Evolutionary conservation across 2,113 vertebrate species (phyloP), one percentile per base, ranked within the genome.

Genomic region (Carettochelys insculpta): DNA sequence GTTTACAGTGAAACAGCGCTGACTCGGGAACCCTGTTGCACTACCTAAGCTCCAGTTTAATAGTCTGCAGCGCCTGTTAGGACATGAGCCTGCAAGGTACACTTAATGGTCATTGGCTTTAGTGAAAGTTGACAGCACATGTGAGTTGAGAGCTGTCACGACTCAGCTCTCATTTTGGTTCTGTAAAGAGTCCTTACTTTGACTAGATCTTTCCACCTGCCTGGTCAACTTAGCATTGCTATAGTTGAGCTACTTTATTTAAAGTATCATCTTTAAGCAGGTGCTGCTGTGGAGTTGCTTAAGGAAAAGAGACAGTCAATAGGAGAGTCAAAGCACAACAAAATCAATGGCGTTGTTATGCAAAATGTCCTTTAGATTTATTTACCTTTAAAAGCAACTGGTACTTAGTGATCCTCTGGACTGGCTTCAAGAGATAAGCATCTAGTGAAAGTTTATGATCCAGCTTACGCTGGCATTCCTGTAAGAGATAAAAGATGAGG

Each of bases 371-470:
- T 43, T 47, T 52, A 25, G 3, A 19, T 12, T 38, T 43, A 45
- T 11, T 90, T 95, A 98, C 99, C 97, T 99, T 99, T 45, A 99
- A 97, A 95, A 99, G 98, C 83, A 99, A 91, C 89, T 99, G 99
- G 95, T 99, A 99, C 85, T 99, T 99, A 56, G 98, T 99, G 96
- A 99, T 99, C 89, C 99, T 98, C 96, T 99, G 99, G 71, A 99
- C 99, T 20, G 99, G 99, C 91, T 99, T 99, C 90, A 99, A 97
- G 80, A 99, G 97, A 96, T 99, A 99, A 11, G 99, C 98, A 96
- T 99, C 99, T 94, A 99, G 97, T 1, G 99, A 99, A 12, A 99
- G 98, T 17, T 99, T 99, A 94, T 99, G 99, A 90, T 99, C 98
- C 95, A 99, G 90, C 91, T 98, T 99, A 95, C 98, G 98, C 91